These are phyloP conservation scores for Polypterus bichir DNA, from an alignment of 2,113 vertebrate species.

Conservation along the genomic window DNA sequence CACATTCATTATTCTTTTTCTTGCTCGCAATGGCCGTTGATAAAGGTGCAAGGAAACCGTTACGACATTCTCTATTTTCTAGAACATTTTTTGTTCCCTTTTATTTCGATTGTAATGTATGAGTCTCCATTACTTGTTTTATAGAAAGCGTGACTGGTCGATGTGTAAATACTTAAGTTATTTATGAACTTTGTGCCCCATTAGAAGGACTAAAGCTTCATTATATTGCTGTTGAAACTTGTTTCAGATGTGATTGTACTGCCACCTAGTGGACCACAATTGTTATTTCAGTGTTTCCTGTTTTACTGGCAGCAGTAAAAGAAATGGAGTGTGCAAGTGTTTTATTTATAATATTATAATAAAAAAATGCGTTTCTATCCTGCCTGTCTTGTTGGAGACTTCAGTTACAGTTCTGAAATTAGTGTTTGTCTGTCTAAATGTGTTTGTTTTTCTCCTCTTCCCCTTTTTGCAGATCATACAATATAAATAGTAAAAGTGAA, in stretches of 20 bases:
- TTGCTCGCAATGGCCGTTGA: conserved; percentile 19
- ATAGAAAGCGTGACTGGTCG: conserved; percentile 68
- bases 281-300: conserved; percentile 56
- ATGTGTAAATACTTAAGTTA: conserved; percentile 87
- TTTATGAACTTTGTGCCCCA: conserved; percentile 63
- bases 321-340: conserved; percentile 39
- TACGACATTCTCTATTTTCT: conserved; percentile 15
- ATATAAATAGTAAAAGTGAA: no score
- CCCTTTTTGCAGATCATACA: no score
- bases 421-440: no score
- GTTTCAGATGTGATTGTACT: conserved; percentile 65
- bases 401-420: no score
- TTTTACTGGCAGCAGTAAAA: conserved; percentile 34
- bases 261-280: conserved; percentile 58
- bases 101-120: conserved; percentile 41
- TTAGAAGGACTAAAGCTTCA: conserved; percentile 72
- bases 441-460: no score
- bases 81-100: conserved; percentile 31
- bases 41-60: conserved; percentile 32
- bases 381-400: no score
- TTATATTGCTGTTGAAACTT: conserved; percentile 55
- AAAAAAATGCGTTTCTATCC: conserved; percentile 17
- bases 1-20: conserved; percentile 15
- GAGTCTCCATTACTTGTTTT: conserved; percentile 54
- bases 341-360: conserved; percentile 55